Conservation (phyloP, 2,797 vertebrate species). For the Hozukius guyotensis region DNA sequence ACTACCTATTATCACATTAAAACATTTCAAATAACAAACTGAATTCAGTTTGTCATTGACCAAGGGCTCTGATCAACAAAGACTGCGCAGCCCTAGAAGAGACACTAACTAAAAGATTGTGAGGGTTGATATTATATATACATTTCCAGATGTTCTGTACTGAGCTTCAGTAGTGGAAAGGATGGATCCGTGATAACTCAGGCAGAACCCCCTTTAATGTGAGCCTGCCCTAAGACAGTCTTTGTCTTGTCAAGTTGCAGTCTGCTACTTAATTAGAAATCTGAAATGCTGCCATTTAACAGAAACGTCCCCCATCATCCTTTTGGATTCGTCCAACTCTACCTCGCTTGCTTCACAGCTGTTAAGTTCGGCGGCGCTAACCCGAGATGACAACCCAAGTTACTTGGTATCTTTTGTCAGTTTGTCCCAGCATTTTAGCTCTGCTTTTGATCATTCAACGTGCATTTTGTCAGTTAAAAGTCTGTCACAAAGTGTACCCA, state of each 20-base stretch:
- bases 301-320: not conserved
- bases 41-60: not conserved
- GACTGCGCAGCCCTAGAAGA: too few species aligned
- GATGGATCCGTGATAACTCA: not conserved
- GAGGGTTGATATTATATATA: too few species aligned
- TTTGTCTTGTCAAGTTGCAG: conserved; percentile 14
- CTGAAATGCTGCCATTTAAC: conserved; percentile 10
- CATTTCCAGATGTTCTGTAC: not conserved
- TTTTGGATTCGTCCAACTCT: not conserved
- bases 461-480: conserved; percentile 25
- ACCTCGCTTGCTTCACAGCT: not conserved
- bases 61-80: not conserved
- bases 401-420: conserved; percentile 28
- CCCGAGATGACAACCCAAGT: conserved; percentile 22
- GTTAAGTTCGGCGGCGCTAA: conserved; percentile 1
- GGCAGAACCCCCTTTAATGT: not conserved
- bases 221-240: not conserved
- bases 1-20: not conserved
- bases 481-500: conserved; percentile 20
- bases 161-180: not conserved
- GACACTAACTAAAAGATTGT: not conserved
- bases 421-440: conserved; percentile 31
- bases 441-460: conserved; percentile 36
- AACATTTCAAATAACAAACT: not conserved
- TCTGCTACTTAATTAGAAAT: conserved; percentile 13